Evolutionary conservation across 1,140 invertebrate species (phyloP), one percentile per base, ranked within the genome.

Genomic region (Andricus grossulariae): DNA sequence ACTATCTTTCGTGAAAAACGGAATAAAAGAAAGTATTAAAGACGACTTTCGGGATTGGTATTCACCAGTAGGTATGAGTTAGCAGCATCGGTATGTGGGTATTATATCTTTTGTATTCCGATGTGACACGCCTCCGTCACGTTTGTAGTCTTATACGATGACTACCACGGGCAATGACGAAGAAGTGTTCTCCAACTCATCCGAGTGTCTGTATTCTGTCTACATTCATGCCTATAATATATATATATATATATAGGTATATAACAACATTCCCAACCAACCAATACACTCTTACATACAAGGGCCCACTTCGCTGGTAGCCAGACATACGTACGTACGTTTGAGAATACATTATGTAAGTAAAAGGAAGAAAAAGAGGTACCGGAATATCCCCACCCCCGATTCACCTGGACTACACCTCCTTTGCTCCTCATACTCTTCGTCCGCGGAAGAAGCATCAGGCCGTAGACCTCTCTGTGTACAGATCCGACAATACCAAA

Each of bases 341-440:
- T 87, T 87, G 82, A 86, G 86, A 87, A 86, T 87, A 87, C 84
- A 86, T 86, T 87, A 86, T 87, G 85, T 86, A 87, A 86, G 83
- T 81, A 85, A 86, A 85, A 85, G 82, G 82, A 78, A 76, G 85
- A 86, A 85, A 84, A 86, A 83, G 79, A 77, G 74, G 74, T 76
- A 75, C 81, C 80, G 82, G 83, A 83, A 80, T 82, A 79, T 80
- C 86, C 84, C 83, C 80, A 80, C 82, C 73, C 57, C 77, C 76
- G 57, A 51, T 50, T 60, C n/a, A 19, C 73, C n/a, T 57, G 54
- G 13, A 50, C 45, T 21, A 18, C 55, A 19, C 39, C 57, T 50
- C 72, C 71, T 75, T 74, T 75, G 50, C 75, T 77, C 73, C 78
- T 79, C 79, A 73, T 82, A 78, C 70, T 83, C 81, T 85, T 83